These are phyloP conservation scores for Adelges cooleyi DNA, from an alignment of 1,140 invertebrate species.

Conservation along the genomic window DNA sequence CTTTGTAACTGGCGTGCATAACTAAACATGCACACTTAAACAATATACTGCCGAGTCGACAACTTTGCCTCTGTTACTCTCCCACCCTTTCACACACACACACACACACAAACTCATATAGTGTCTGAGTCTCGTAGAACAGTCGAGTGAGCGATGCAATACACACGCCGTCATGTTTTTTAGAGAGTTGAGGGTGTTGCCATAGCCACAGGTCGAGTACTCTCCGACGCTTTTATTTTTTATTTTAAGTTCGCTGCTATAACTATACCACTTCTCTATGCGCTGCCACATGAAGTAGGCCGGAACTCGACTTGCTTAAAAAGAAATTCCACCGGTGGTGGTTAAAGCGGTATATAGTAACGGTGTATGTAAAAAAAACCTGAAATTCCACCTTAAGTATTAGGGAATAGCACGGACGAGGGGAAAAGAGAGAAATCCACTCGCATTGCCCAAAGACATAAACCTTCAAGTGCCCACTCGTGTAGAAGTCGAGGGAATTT, in stretches of 20 bases:
- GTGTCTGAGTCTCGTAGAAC: neutral
- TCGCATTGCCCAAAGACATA: conserved; percentile 12
- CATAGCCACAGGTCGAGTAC: conserved; percentile 29
- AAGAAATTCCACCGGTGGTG: neutral
- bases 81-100: neutral
- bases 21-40: conserved; percentile 22
- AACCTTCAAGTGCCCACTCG: conserved; percentile 14
- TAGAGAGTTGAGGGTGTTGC: conserved; percentile 16
- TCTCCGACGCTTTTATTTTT: neutral
- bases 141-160: neutral
- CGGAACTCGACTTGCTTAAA: conserved; percentile 9
- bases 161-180: neutral
- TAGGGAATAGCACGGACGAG: neutral
- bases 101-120: neutral
- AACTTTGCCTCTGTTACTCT: neutral
- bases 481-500: conserved; percentile 17
- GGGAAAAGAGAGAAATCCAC: conserved; percentile 5
- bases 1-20: conserved; percentile 7
- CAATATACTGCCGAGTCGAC: conserved; percentile 7
- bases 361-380: conserved; percentile 3
- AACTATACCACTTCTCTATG: too few species aligned
- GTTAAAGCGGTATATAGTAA: too few species aligned
- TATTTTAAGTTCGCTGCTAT: too few species aligned
- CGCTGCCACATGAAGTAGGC: neutral
- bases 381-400: conserved; percentile 9